Evolutionary conservation across 2,797 vertebrate species (phyloP).

Genomic region (Acridotheres tristis): DNA sequence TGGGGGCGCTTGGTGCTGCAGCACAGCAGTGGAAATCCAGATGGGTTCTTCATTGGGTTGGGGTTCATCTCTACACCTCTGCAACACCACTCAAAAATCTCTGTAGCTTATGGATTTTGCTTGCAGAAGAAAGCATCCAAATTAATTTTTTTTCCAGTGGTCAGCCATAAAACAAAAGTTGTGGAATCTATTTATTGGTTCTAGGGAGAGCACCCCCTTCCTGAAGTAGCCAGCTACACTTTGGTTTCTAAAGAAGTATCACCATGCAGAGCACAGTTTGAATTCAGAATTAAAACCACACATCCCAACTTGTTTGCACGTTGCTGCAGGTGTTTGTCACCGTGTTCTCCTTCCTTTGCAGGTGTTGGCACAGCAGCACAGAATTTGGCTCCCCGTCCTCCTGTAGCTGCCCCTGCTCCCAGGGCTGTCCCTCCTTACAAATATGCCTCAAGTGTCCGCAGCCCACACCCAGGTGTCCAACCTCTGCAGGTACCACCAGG

Average conservation of each 20-base stretch:
- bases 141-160: not conserved
- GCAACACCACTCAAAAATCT: not conserved
- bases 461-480: slow-evolving; percentile 89
- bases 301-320: rapidly evolving
- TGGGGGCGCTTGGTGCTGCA: not conserved
- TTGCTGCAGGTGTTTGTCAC: not conserved
- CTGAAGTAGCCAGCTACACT: not conserved
- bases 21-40: slow-evolving; percentile 34
- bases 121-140: not conserved
- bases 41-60: not conserved
- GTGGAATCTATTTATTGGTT: not conserved
- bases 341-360: slow-evolving; percentile 28
- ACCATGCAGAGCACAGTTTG: not conserved
- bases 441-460: slow-evolving; percentile 89
- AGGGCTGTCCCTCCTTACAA: slow-evolving; percentile 93
- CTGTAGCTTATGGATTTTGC: not conserved
- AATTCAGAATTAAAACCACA: not conserved
- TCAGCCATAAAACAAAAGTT: not conserved
- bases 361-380: slow-evolving; percentile 81
- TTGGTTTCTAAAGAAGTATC: not conserved
- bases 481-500: slow-evolving; percentile 87
- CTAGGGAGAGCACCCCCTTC: not conserved
- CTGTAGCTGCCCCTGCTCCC: slow-evolving; percentile 86
- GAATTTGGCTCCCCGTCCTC: slow-evolving; percentile 85
- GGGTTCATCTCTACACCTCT: slow-evolving; percentile 22